Conservation (phyloP, 2,113 vertebrate species). For the Halcyon malimbica region DNA sequence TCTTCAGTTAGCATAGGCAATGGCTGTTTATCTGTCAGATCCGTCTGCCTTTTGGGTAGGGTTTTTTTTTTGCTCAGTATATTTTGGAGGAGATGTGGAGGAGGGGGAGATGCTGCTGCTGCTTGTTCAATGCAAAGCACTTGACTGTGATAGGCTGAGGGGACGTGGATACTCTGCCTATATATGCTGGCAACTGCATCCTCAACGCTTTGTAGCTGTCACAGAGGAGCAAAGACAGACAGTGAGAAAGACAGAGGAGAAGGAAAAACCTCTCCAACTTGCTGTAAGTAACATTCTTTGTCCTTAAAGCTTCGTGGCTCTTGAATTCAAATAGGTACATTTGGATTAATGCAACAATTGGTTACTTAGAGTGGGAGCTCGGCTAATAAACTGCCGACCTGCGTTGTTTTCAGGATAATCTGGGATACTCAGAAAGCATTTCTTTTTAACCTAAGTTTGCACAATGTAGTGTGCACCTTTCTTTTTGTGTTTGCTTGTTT, state of each 20-base stretch:
- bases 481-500: neutral
- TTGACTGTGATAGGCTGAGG: conserved; percentile 77
- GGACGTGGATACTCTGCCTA: conserved; percentile 64
- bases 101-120: conserved; percentile 46
- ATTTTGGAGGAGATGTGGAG: conserved; percentile 3
- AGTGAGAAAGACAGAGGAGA: neutral
- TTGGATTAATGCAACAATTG: neutral
- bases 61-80: neutral
- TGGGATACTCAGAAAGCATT: neutral
- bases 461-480: neutral
- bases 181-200: conserved; percentile 69
- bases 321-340: neutral
- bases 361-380: neutral
- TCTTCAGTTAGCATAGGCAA: neutral
- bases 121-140: conserved; percentile 28
- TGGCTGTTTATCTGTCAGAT: neutral
- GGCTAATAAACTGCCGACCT: neutral
- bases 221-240: conserved; percentile 53
- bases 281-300: conserved; percentile 74
- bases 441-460: neutral
- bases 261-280: neutral
- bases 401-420: neutral
- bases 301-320: neutral
- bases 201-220: conserved; percentile 63
- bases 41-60: neutral